A percentile compares a stretch with the other conserved stretches of the same genome.
phyloP scores from a whole-genome alignment of 1,140 invertebrate genomes.

The Scaptomyza pallida region DNA sequence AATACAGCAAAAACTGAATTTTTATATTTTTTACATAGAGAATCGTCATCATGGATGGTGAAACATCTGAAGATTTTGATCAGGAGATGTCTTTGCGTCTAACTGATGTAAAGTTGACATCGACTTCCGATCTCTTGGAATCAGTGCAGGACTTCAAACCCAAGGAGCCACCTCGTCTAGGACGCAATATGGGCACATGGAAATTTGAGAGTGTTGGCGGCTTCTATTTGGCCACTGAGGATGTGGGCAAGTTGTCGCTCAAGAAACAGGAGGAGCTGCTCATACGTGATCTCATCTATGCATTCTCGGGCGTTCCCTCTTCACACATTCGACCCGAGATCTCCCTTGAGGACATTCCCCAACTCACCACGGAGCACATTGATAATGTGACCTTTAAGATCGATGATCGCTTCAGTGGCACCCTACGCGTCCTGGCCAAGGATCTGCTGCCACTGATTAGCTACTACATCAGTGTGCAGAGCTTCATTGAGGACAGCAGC shows the following conservation, averaged over 20 bases:
- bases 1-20: too few species aligned
- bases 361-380: slow-evolving; percentile 39
- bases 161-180: neutral
- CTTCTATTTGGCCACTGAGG: slow-evolving; percentile 53
- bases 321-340: slow-evolving; percentile 53
- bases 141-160: neutral
- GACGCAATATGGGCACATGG: slow-evolving; percentile 37
- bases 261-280: slow-evolving; percentile 51
- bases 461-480: slow-evolving; percentile 61
- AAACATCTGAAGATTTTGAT: neutral
- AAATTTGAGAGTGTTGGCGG: slow-evolving; percentile 62
- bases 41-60: neutral
- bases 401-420: slow-evolving; percentile 44
- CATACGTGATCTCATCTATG: slow-evolving; percentile 63
- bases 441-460: slow-evolving; percentile 53
- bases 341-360: slow-evolving; percentile 15
- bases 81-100: neutral
- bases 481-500: slow-evolving; percentile 57
- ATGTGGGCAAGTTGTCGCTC: slow-evolving; percentile 42
- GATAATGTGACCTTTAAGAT: slow-evolving; percentile 51
- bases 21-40: neutral
- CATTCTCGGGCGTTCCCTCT: slow-evolving; percentile 62
- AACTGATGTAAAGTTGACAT: neutral
- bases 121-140: neutral
- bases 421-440: slow-evolving; percentile 44